Percentiles rank a stretch among this genome's conserved stretches.
Conservation (phyloP, 2,888 invertebrate species). For the Athalia rosae region DNA sequence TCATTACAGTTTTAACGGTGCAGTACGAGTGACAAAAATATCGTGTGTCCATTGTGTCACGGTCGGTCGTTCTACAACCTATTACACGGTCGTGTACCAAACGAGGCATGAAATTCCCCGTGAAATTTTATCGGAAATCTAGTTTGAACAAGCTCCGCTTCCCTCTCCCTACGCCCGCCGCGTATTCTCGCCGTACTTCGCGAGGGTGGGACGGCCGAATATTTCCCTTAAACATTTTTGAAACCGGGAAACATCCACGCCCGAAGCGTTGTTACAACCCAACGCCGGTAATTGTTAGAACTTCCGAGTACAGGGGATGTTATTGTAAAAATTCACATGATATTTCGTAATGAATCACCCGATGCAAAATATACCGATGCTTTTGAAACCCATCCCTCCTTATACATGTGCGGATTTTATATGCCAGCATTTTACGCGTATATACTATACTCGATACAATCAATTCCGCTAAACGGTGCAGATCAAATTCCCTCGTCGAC, state of each 20-base stretch:
- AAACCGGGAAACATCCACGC: constrained; percentile 23
- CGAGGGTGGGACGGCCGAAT: constrained; percentile 30
- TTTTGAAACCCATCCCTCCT: too few species aligned
- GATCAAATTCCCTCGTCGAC: constrained; percentile 38
- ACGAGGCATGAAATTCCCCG: constrained; percentile 37
- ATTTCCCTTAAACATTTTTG: constrained; percentile 31
- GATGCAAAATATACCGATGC: too few species aligned
- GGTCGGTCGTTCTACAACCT: constrained; percentile 18
- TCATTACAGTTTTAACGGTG: not conserved
- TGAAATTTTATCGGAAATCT: constrained; percentile 42
- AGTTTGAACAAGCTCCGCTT: constrained; percentile 37
- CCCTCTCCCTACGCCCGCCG: constrained; percentile 1
- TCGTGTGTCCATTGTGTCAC: constrained; percentile 25
- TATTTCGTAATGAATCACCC: constrained; percentile 13
- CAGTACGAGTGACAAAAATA: constrained; percentile 23
- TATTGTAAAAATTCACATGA: constrained; percentile 11
- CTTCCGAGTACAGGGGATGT: too few species aligned
- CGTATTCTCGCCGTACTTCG: constrained; percentile 3
- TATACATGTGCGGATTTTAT: not conserved
- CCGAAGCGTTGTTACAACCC: constrained; percentile 10
- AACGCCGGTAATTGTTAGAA: constrained; percentile 9
- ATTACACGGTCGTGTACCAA: constrained; percentile 32
- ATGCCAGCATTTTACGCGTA: not conserved
- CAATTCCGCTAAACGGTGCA: constrained; percentile 32
- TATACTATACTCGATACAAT: constrained; percentile 13